Conservation (phyloP, 2,888 invertebrate genomes). For the Eristalinus sepulchralis region DNA sequence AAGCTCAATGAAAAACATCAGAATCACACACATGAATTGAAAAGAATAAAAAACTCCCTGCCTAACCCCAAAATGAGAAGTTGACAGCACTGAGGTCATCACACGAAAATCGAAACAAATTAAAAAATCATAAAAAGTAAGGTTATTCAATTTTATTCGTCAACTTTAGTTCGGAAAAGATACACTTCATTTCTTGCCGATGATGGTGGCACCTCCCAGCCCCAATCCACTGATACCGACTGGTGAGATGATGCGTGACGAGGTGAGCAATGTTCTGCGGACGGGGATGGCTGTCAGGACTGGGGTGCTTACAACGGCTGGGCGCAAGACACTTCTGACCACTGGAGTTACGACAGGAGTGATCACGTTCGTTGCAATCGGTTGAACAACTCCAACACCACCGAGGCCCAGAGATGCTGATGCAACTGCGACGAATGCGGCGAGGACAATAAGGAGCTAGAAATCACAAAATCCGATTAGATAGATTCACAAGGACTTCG, state of each 20-base stretch:
- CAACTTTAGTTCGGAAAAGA: not conserved
- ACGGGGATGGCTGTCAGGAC: not conserved
- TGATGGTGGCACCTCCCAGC: not conserved
- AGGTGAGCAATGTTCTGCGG: not conserved
- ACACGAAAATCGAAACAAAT: no score
- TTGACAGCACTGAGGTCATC: no score
- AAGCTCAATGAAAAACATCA: no score
- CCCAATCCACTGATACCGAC: not conserved
- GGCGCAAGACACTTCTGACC: slow-evolving; percentile 17
- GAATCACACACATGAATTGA: no score
- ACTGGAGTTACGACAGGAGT: slow-evolving; percentile 27
- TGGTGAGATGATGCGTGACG: not conserved
- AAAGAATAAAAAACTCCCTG: no score
- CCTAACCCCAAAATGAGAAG: no score
- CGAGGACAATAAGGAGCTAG: slow-evolving; percentile 7
- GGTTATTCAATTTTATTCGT: not conserved
- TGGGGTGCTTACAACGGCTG: slow-evolving; percentile 9
- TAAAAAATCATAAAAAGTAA: not conserved
- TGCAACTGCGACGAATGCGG: slow-evolving; percentile 11
- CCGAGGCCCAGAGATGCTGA: slow-evolving; percentile 7
- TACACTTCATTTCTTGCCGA: not conserved
- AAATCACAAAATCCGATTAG: not conserved
- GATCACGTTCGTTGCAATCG: slow-evolving; percentile 20
- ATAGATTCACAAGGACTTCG: not conserved
- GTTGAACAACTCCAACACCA: slow-evolving; percentile 12